Evolutionary conservation across 1,140 invertebrate species (phyloP).

Genomic region (Myzus persicae): DNA sequence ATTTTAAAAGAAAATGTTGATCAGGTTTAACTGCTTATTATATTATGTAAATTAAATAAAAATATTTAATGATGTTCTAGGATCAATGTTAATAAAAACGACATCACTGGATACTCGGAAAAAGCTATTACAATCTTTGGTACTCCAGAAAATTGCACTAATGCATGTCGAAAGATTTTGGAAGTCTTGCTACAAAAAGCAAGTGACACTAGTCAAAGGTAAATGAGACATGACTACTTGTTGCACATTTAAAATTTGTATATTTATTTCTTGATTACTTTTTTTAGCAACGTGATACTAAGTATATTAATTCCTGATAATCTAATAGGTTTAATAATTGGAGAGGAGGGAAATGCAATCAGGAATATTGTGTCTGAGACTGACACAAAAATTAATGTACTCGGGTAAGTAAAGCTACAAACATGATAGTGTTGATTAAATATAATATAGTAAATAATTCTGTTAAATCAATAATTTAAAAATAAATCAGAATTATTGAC

Average conservation of each 20-base stretch:
- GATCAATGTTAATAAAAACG: constrained; percentile 93
- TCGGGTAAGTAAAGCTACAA: constrained; percentile 67
- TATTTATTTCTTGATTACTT: not conserved
- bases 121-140: constrained; percentile 98
- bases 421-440: not conserved
- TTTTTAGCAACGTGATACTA: constrained; percentile 65
- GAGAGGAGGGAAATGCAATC: constrained; percentile 94
- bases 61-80: constrained; percentile 65
- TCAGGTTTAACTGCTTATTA: not conserved
- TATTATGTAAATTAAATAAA: not conserved
- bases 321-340: constrained; percentile 95
- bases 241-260: not conserved
- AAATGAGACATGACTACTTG: constrained; percentile 62
- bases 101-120: constrained; percentile 89
- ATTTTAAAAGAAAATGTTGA: not conserved
- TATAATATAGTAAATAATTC: not conserved
- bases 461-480: not conserved
- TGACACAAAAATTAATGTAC: constrained; percentile 96
- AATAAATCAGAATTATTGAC: constrained; percentile 80
- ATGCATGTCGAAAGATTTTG: constrained; percentile 93
- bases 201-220: constrained; percentile 92
- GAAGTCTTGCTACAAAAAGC: constrained; percentile 98
- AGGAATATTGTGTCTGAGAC: constrained; percentile 98
- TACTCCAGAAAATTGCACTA: constrained; percentile 94
- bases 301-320: constrained; percentile 98